phyloP scores from a whole-genome alignment of 2,113 vertebrate species.

The Acrocephalus kingi region DNA sequence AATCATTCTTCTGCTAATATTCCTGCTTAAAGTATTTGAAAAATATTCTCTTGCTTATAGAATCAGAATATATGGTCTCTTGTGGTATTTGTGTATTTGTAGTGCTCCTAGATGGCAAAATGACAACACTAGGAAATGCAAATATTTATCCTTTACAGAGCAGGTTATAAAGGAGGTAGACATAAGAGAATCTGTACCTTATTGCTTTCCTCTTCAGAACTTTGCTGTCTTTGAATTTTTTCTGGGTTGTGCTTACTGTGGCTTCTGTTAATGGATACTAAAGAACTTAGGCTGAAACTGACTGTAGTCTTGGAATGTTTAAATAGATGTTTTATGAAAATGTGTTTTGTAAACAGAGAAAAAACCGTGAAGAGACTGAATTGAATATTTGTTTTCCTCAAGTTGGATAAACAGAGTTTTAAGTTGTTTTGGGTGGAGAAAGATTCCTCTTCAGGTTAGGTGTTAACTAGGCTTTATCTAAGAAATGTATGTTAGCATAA shows the following conservation, averaged over 20 bases:
- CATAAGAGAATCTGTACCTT: neutral
- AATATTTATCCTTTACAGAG: neutral
- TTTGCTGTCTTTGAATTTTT: neutral
- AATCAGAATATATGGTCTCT: neutral
- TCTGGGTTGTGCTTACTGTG: neutral
- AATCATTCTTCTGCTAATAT: neutral
- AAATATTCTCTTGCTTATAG: neutral
- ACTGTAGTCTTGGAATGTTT: neutral
- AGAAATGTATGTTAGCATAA: neutral
- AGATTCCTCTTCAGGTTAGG: neutral
- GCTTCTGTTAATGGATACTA: neutral
- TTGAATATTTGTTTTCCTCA: neutral
- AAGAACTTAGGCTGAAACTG: neutral
- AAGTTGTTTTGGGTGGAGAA: neutral
- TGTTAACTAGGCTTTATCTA: neutral
- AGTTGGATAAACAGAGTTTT: neutral
- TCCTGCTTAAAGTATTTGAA: neutral
- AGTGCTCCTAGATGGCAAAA: neutral
- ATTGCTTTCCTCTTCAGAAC: neutral
- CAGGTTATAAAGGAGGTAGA: neutral
- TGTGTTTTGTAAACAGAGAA: neutral
- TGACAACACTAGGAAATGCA: neutral
- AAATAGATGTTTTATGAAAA: neutral
- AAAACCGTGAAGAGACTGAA: accelerated
- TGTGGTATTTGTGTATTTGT: neutral